Evolutionary conservation across 2,113 vertebrate species (phyloP).

Genomic region (Cephalopterus ornatus): DNA sequence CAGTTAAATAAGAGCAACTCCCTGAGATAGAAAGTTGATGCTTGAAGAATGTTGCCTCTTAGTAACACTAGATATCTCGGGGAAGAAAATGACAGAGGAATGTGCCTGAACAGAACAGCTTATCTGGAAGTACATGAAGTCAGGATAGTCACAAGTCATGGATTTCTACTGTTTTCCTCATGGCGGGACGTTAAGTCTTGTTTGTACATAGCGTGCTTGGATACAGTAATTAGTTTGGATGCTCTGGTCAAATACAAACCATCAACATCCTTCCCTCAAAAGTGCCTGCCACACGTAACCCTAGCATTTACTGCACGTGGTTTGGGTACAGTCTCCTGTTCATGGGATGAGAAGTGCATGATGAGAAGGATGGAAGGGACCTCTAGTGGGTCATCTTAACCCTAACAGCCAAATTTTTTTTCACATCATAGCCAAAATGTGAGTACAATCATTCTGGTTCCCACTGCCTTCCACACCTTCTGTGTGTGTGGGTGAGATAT

Average conservation of each 20-base stretch:
- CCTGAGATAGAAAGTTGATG: not conserved
- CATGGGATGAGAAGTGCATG: constrained; percentile 29
- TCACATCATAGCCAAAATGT: not conserved
- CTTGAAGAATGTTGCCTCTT: not conserved
- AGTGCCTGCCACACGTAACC: not conserved
- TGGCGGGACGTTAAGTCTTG: not conserved
- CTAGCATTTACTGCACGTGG: constrained; percentile 18
- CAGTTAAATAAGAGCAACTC: not conserved
- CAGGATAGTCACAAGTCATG: not conserved
- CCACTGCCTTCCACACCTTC: not conserved
- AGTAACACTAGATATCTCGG: not conserved
- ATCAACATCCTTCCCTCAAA: not conserved
- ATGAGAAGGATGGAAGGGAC: constrained; percentile 65
- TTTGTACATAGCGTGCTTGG: not conserved
- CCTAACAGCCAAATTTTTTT: constrained; percentile 62
- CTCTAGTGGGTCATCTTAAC: constrained; percentile 72
- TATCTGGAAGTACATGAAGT: not conserved
- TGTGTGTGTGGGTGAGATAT: not conserved
- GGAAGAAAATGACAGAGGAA: not conserved
- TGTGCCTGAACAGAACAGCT: not conserved
- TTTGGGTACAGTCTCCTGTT: constrained; percentile 50
- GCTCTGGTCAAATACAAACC: not conserved
- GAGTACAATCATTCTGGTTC: not conserved
- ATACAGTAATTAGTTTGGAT: not conserved
- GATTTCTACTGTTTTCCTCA: not conserved